Evolutionary conservation across 2,797 vertebrate genomes (phyloP), one percentile per base, ranked within the genome.

Genomic region (Halcyon leucocephala): DNA sequence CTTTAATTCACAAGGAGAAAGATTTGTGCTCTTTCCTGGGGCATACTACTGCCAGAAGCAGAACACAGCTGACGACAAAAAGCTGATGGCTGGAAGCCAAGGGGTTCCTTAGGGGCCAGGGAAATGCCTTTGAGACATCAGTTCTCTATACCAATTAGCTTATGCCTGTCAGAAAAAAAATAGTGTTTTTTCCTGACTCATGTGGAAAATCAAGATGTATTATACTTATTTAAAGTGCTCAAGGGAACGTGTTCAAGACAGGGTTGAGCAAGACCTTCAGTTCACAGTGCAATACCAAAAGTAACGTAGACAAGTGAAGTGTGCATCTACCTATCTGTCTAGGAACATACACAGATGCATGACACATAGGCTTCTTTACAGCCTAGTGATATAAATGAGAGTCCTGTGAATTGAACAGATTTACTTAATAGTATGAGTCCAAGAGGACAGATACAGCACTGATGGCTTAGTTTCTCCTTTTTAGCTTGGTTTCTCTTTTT

Each of bases 1-100:
- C 6, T 37, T 76, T 93, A 73, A 61, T 92, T 92, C 55, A 77
- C n/a, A 28, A 71, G 35, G 29, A 77, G 31, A 66, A 62, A 85
- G 33, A 65, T 66, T 33, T 67, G 55, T 67, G 41, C 18, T 79
- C 61, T 84, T 94, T 95, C 77, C 92, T 86, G 71, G 51, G 78
- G 49, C 1, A 0, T 18, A 19, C 57, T 51, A 9, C 71, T 89
- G 78, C 73, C 85, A 85, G 74, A 42, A 83, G 48, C 72, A 87
- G 74, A 83, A 92, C 21, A 66, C 62, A 87, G 82, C 48, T 86
- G 80, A 89, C 0, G 18, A 95, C 85, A 90, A 89, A 80, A 58
- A 83, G 48, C 62, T 4, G 1, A 20, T 81, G 92, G 90, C 88
- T 65, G 39, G 77, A 81, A 96, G 93, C 79, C 92, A 94, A 67